Evolutionary conservation across 2,113 vertebrate genomes (phyloP).

Genomic region (Anser cygnoides): DNA sequence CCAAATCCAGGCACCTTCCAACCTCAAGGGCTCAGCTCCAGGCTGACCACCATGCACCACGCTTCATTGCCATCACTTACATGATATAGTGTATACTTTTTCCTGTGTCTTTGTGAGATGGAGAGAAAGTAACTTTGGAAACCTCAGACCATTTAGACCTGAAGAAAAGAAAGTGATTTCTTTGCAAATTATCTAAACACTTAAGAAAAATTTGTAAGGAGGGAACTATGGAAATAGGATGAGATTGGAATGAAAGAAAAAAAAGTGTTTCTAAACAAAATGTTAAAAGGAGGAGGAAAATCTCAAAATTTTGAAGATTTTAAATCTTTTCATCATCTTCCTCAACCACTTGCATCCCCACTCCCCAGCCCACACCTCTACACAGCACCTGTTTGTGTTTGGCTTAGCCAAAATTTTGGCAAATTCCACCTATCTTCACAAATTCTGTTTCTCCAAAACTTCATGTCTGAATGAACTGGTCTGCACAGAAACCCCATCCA

Average conservation of each 20-base stretch:
- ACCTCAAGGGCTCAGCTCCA: not conserved
- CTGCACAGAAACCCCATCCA: not conserved
- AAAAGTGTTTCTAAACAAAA: not conserved
- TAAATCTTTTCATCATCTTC: not conserved
- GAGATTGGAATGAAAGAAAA: not conserved
- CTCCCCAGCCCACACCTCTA: accelerated
- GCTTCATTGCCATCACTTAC: not conserved
- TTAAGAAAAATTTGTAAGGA: not conserved
- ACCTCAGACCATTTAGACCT: not conserved
- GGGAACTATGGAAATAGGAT: not conserved
- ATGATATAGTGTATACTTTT: not conserved
- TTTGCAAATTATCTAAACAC: not conserved
- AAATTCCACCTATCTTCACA: not conserved
- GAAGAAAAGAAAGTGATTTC: not conserved
- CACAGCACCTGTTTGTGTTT: not conserved
- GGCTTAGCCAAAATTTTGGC: not conserved
- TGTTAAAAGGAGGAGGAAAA: not conserved
- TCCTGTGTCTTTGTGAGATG: not conserved
- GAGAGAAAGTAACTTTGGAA: not conserved
- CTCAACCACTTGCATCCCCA: not conserved
- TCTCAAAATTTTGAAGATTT: not conserved
- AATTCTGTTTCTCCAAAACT: not conserved
- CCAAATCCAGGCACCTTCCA: not conserved
- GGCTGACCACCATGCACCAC: not conserved
- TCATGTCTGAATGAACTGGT: not conserved